phyloP scores from a whole-genome alignment of 2,113 vertebrate species.

The Scortum barcoo region DNA sequence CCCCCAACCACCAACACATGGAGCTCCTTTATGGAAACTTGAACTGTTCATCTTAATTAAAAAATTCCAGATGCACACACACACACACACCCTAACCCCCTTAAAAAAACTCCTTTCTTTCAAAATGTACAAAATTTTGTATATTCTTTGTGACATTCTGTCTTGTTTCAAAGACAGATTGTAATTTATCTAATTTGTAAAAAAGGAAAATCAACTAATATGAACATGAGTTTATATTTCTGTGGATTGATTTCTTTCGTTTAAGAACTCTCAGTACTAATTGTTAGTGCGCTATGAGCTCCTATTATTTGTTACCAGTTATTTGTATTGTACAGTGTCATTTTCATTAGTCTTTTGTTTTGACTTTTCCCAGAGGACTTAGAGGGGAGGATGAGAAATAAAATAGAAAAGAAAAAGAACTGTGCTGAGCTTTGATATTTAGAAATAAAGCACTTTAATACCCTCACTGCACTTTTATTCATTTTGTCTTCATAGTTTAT shows the following conservation, averaged over 20 bases:
- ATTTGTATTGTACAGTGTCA: no score
- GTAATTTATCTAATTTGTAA: not conserved
- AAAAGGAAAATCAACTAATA: not conserved
- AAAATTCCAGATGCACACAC: not conserved
- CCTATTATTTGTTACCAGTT: not conserved
- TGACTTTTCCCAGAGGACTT: not conserved
- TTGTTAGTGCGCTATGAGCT: not conserved
- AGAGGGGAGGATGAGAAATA: no score
- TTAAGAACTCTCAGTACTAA: not conserved
- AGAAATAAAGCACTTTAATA: not conserved
- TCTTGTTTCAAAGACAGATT: no score
- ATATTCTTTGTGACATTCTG: no score
- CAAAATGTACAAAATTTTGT: no score
- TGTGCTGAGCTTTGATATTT: not conserved
- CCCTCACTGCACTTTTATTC: no score
- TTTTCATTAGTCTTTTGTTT: not conserved
- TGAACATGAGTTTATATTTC: no score
- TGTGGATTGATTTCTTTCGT: not conserved
- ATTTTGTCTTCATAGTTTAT: no score
- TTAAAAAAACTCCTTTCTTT: no score
- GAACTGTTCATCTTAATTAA: slow-evolving; percentile 47
- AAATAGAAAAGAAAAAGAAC: no score
- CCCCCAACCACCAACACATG: slow-evolving; percentile 15
- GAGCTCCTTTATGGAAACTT: slow-evolving; percentile 29
- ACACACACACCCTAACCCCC: not conserved